A percentile compares a stretch with the other conserved stretches of the same genome.
phyloP scores from a whole-genome alignment of 2,797 vertebrate genomes.

The Gadopsis bispinosus region DNA sequence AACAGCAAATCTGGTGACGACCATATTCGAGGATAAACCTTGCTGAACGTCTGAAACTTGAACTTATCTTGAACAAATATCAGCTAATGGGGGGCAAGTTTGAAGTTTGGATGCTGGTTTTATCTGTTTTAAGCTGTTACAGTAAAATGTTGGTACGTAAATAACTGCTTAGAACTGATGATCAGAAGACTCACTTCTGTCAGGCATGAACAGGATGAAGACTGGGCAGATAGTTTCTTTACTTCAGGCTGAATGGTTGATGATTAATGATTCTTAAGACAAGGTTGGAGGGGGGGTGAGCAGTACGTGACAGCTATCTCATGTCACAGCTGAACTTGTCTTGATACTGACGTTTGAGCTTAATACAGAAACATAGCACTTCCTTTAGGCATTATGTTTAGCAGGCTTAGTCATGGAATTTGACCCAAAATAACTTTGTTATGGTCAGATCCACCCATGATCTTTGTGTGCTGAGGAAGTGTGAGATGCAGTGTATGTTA shows the following conservation, averaged over 20 bases:
- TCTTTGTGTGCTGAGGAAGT: conserved; percentile 18
- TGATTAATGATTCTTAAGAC: background rate
- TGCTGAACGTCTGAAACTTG: background rate
- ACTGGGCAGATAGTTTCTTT: background rate
- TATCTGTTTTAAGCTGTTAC: background rate
- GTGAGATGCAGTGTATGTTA: background rate
- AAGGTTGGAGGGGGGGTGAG: too few species aligned
- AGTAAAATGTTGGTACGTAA: background rate
- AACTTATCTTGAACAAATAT: too few species aligned
- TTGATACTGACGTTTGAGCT: conserved; percentile 5
- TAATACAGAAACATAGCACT: conserved; percentile 56
- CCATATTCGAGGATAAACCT: too few species aligned
- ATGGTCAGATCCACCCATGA: conserved; percentile 55
- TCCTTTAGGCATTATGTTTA: conserved; percentile 67
- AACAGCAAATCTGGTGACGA: background rate
- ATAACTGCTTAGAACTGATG: background rate
- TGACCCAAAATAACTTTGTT: conserved; percentile 46
- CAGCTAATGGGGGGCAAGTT: background rate
- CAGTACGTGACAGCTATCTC: conserved; percentile 7
- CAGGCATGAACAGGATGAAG: background rate
- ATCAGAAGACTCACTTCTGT: background rate
- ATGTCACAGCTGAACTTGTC: conserved; percentile 26
- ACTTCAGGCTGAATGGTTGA: background rate
- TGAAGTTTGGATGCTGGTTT: conserved; percentile 7
- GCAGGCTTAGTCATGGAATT: conserved; percentile 40